Evolutionary conservation across 2,113 vertebrate genomes (phyloP).

Genomic region (Isichthys henryi): DNA sequence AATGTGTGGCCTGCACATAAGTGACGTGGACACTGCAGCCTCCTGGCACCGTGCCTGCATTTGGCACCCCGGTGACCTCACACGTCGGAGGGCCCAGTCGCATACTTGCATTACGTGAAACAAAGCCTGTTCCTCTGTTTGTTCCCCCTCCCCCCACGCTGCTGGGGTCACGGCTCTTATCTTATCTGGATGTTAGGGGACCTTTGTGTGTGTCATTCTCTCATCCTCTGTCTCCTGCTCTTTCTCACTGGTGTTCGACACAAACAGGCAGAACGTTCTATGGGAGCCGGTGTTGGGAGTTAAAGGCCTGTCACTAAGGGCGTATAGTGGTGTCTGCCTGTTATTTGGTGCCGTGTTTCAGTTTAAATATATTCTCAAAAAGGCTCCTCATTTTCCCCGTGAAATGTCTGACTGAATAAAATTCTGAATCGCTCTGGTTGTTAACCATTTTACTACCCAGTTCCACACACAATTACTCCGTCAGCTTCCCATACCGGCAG

Average conservation of each 20-base stretch:
- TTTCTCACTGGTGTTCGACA: neutral
- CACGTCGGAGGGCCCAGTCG: neutral
- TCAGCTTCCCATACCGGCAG: neutral
- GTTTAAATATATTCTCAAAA: neutral
- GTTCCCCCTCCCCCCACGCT: neutral
- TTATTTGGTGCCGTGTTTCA: neutral
- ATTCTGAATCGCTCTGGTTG: neutral
- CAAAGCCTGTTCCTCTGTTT: neutral
- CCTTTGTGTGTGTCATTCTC: conserved; percentile 5
- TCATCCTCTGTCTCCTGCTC: neutral
- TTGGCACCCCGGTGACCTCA: conserved; percentile 3
- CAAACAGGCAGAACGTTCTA: neutral
- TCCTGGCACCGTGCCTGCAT: neutral
- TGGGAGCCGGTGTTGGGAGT: neutral
- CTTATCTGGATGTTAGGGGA: neutral
- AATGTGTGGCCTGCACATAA: neutral
- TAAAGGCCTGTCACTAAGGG: neutral
- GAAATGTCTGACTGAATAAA: neutral
- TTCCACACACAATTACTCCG: neutral
- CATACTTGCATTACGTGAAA: neutral
- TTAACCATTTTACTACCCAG: neutral
- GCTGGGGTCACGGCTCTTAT: neutral
- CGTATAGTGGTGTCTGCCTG: neutral
- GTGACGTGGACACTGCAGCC: neutral
- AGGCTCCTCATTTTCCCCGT: neutral